phyloP scores from a whole-genome alignment of 2,888 invertebrate genomes.

The Phasia obesa region DNA sequence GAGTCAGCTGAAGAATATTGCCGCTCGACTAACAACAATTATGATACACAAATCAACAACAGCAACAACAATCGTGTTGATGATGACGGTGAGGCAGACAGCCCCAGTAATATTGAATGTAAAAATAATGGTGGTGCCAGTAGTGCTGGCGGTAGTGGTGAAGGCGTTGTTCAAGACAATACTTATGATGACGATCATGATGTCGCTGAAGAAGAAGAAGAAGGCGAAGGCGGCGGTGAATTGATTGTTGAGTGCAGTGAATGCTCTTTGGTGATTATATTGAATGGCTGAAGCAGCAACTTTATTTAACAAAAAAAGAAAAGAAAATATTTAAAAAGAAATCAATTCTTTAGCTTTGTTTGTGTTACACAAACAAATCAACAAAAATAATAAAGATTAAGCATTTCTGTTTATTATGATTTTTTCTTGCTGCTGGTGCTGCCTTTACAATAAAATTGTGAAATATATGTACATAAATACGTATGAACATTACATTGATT shows the following conservation, averaged over 20 bases:
- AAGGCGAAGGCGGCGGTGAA: conserved; percentile 79
- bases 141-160: conserved; percentile 18
- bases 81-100: conserved; percentile 59
- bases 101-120: conserved; percentile 34
- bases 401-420: conserved; percentile 15
- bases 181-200: conserved; percentile 70
- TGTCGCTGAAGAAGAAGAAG: conserved; percentile 74
- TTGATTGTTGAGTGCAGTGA: conserved; percentile 87
- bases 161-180: conserved; percentile 42
- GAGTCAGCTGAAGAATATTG: conserved; percentile 75
- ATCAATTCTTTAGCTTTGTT: conserved; percentile 40
- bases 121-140: conserved; percentile 37
- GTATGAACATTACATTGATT: too few relatives aligned
- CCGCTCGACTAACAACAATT: conserved; percentile 54
- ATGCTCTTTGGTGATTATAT: conserved; percentile 87
- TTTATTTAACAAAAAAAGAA: conserved; percentile 60
- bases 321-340: conserved; percentile 42
- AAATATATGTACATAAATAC: too few relatives aligned
- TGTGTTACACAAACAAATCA: conserved; percentile 39
- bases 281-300: conserved; percentile 74
- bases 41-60: conserved; percentile 53
- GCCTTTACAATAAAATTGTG: conserved; percentile 39
- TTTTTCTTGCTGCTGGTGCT: conserved; percentile 21
- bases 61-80: conserved; percentile 36
- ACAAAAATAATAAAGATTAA: conserved; percentile 59